A percentile compares a stretch with the other conserved stretches of the same genome.
Conservation (phyloP, 2,888 invertebrate genomes). For the Lysandra coridon region DNA sequence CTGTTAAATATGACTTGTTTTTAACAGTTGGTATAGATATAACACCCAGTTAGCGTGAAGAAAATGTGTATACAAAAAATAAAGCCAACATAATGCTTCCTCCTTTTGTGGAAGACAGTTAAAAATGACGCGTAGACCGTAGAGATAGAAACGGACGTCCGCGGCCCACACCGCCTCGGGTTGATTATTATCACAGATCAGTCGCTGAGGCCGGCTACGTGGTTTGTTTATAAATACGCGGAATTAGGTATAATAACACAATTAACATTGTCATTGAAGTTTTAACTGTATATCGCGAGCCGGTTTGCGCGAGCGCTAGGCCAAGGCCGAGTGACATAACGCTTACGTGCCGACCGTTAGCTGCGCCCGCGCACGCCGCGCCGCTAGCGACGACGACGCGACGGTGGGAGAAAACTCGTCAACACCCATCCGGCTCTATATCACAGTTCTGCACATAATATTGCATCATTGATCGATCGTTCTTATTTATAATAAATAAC, state of each 20-base stretch:
- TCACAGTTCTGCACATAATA: neutral
- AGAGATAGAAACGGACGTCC: neutral
- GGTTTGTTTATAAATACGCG: conserved; percentile 46
- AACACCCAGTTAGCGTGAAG: too few species aligned
- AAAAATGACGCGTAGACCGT: neutral
- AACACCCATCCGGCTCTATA: conserved; percentile 34
- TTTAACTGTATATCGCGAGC: conserved; percentile 34
- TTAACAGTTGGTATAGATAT: too few species aligned
- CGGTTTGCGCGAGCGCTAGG: conserved; percentile 58
- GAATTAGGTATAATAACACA: conserved; percentile 19
- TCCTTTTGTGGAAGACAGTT: neutral
- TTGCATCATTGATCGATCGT: neutral
- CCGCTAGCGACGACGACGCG: conserved; percentile 43
- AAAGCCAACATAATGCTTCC: neutral
- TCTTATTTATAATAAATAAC: too few species aligned
- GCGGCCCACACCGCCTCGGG: neutral
- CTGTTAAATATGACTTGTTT: too few species aligned
- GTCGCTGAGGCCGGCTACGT: neutral
- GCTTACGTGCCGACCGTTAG: conserved; percentile 57
- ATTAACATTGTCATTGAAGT: conserved; percentile 33
- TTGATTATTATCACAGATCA: neutral
- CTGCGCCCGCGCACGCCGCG: conserved; percentile 43
- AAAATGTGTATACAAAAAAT: neutral
- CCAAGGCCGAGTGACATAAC: conserved; percentile 74
- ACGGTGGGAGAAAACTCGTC: conserved; percentile 40